Percentiles rank a stretch among this genome's conserved stretches.
Conservation (phyloP, 2,888 invertebrate genomes). For the Ornithoptera alexandrae region DNA sequence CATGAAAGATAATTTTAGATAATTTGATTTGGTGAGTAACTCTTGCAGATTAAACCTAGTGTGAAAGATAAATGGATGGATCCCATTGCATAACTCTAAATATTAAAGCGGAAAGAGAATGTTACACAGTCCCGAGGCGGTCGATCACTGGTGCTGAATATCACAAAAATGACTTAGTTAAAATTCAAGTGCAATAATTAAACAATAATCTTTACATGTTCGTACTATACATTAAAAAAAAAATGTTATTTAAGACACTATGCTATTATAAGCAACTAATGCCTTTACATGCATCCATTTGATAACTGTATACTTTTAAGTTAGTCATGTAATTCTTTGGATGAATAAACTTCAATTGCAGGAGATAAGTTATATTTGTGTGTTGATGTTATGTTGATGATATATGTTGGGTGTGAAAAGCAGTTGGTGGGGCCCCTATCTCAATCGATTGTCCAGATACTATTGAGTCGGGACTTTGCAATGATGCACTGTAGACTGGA, state of each 20-base stretch:
- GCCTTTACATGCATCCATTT: conserved; percentile 25
- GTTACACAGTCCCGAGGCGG: conserved; percentile 55
- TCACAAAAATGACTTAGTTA: conserved; percentile 45
- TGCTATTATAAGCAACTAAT: conserved; percentile 28
- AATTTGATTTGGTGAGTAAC: neutral
- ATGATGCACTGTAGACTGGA: conserved; percentile 84
- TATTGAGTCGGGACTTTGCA: conserved; percentile 86
- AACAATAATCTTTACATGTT: conserved; percentile 33
- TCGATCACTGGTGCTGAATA: conserved; percentile 62
- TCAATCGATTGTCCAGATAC: conserved; percentile 77
- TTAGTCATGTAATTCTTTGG: conserved; percentile 48
- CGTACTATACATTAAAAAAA: conserved; percentile 1
- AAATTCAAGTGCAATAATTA: conserved; percentile 26
- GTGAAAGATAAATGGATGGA: conserved; percentile 67
- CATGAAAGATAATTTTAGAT: too few relatives aligned
- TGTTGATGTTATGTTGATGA: conserved; percentile 65
- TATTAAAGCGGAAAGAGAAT: conserved; percentile 56
- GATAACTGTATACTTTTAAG: conserved; percentile 34
- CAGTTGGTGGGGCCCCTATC: conserved; percentile 48
- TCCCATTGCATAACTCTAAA: conserved; percentile 56
- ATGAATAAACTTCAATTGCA: conserved; percentile 37
- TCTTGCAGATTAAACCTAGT: conserved; percentile 42
- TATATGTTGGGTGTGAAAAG: conserved; percentile 54
- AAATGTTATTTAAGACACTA: conserved; percentile 15
- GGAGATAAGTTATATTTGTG: conserved; percentile 29